Percentiles rank a stretch among this genome's conserved stretches.
These are phyloP conservation scores for Scleropages formosus DNA, from an alignment of 2,797 vertebrate species.

Conservation along the genomic window DNA sequence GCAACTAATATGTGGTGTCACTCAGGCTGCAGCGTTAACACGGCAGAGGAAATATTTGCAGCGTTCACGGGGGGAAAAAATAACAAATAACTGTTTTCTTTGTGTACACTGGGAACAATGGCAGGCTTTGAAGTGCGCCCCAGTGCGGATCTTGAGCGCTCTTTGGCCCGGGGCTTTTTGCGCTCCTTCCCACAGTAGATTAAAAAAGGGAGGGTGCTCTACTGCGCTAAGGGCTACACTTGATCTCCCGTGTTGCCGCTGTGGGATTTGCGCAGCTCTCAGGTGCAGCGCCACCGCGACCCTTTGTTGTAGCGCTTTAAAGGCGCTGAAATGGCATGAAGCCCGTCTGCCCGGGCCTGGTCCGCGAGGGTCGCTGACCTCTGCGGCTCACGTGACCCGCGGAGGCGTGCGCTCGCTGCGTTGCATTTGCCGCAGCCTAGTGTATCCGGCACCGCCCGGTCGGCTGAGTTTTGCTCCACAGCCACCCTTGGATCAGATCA, in stretches of 20 bases:
- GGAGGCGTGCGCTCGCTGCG: not conserved
- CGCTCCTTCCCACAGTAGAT: slow-evolving; percentile 47
- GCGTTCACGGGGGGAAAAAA: slow-evolving; percentile 45
- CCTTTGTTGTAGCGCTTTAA: slow-evolving; percentile 1
- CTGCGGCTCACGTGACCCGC: not conserved
- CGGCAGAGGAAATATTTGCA: slow-evolving; percentile 44
- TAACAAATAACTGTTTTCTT: slow-evolving; percentile 40
- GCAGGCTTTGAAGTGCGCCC: slow-evolving; percentile 53
- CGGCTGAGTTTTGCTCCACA: not conserved
- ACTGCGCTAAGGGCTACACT: slow-evolving; percentile 5
- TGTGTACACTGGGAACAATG: slow-evolving; percentile 44
- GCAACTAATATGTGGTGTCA: slow-evolving; percentile 38
- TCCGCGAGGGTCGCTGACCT: not conserved
- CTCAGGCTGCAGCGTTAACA: slow-evolving; percentile 36
- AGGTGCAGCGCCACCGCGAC: slow-evolving; percentile 18
- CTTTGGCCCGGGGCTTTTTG: slow-evolving; percentile 41
- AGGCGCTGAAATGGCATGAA: not conserved
- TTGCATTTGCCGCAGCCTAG: not conserved
- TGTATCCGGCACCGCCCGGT: too few relatives aligned
- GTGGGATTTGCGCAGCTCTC: slow-evolving; percentile 29
- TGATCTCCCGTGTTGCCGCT: not conserved
- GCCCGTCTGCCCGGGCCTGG: not conserved
- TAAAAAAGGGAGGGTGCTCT: slow-evolving; percentile 28
- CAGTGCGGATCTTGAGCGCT: slow-evolving; percentile 47
- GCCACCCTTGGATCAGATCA: too few relatives aligned